Conservation (phyloP, 2,797 vertebrate genomes). For the Agapornis canus region DNA sequence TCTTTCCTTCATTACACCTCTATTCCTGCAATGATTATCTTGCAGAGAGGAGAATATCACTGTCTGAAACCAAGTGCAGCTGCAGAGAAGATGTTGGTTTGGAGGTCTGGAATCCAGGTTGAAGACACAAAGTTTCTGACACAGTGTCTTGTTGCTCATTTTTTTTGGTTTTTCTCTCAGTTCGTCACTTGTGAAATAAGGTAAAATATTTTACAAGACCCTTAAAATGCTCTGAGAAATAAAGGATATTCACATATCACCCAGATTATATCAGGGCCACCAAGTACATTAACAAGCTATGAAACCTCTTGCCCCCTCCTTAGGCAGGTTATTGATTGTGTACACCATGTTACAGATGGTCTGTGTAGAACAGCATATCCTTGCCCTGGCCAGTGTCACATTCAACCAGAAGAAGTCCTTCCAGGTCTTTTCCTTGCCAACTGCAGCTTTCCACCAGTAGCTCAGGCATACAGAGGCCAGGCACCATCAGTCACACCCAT, state of each 20-base stretch:
- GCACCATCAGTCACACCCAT: no score
- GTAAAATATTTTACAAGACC: background rate
- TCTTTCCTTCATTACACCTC: background rate
- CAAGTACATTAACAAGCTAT: background rate
- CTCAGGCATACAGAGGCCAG: background rate
- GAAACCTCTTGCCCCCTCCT: background rate
- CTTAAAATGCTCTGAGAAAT: background rate
- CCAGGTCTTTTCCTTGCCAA: background rate
- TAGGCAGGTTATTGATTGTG: background rate
- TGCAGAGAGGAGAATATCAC: background rate
- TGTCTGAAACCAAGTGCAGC: background rate
- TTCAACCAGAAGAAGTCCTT: background rate
- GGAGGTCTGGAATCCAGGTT: background rate
- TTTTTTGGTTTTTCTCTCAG: background rate
- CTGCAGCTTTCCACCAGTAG: background rate
- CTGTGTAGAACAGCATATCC: background rate
- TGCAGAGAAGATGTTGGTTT: background rate
- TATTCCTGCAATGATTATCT: background rate
- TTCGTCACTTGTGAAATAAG: background rate
- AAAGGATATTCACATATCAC: background rate
- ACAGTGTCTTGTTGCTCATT: background rate
- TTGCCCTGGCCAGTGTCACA: background rate
- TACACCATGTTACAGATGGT: background rate
- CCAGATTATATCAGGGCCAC: no score
- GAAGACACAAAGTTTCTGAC: background rate